Evolutionary conservation across 2,888 invertebrate genomes (phyloP), one percentile per base, ranked within the genome.

Genomic region (Sminthurinus aureus): DNA sequence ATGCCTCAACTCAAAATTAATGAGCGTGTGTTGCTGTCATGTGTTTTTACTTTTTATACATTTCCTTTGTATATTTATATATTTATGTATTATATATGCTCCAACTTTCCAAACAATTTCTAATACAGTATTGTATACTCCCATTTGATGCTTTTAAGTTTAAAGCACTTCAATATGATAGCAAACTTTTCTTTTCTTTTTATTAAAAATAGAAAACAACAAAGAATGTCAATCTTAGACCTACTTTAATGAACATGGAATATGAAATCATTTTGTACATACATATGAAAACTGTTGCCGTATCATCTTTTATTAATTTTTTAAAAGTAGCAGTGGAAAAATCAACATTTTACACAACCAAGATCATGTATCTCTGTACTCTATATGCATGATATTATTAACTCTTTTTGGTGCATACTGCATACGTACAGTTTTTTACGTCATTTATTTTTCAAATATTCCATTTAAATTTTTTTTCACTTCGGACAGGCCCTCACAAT

Each of bases 11-110:
- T 22, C 71, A 20, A 71, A 71, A 71, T 71, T 22, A 71, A 71
- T 71, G 71, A 71, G 71, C 71, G 15, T 71, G 15, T 71, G 71
- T 71, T 22, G 13, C 24, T 71, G 71, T 71, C 71, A 71, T 71
- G 71, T 71, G 26, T 22, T 67, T 67, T 67, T 67, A n/a, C n/a
- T 20, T 67, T 67, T 67, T 67, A 38, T 38, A 38, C 58, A 58
- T 58, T 13, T 58, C 18, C 18, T 58, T 15, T 58, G 58, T 20
- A n/a, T 69, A 3, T 69, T 69, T 69, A 69, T 22, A n/a, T 69
- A 6, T 38, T 38, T n/a, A n/a, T n/a, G n/a, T n/a, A n/a, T 69
- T 69, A 69, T 22, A n/a, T 69, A 6, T 38, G 1, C 64, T 9
- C 0, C 64, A 15, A 18, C 64, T 67, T 38, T 38, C 38, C 6